Percentiles rank a stretch among this genome's conserved stretches.
These are phyloP conservation scores for Brachyalestes nurse DNA, from an alignment of 2,797 vertebrate genomes.

Conservation along the genomic window DNA sequence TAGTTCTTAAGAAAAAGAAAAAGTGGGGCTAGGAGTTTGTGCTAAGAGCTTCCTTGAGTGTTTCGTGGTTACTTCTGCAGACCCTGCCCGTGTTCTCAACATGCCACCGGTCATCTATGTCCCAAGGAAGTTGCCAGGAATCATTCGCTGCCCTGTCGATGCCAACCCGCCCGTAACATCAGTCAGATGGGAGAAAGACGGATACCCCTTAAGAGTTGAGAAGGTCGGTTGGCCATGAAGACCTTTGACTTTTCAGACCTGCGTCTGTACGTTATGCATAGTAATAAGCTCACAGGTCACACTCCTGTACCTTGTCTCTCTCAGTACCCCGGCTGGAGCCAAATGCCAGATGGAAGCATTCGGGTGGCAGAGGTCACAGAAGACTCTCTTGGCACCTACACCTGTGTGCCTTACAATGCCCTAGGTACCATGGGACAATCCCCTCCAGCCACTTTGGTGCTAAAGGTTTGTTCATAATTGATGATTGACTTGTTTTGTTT, in stretches of 20 bases:
- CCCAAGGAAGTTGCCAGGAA: conserved; percentile 95
- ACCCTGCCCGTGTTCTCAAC: conserved; percentile 97
- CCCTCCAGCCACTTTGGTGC: conserved; percentile 96
- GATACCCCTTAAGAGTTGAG: conserved; percentile 89
- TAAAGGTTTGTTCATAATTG: conserved; percentile 85
- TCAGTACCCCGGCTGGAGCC: conserved; percentile 94
- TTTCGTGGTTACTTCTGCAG: conserved; percentile 66
- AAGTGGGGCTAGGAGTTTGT: not conserved
- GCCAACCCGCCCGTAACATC: conserved; percentile 93
- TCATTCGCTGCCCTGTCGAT: conserved; percentile 97
- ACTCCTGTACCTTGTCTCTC: conserved; percentile 15
- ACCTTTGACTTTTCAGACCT: not conserved
- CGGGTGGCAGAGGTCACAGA: conserved; percentile 97
- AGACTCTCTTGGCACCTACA: conserved; percentile 99
- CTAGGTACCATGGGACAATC: conserved; percentile 99
- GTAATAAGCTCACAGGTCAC: not conserved
- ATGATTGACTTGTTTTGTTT: not conserved
- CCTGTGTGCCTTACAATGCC: conserved; percentile 99
- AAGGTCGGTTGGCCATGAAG: conserved; percentile 68
- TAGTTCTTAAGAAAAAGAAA: not conserved
- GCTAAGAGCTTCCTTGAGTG: not conserved
- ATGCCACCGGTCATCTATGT: conserved; percentile 98
- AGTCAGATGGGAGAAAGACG: conserved; percentile 99
- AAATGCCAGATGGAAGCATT: conserved; percentile 95
- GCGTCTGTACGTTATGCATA: not conserved